phyloP scores from a whole-genome alignment of 2,113 vertebrate genomes.

The Muscicapa adusta region DNA sequence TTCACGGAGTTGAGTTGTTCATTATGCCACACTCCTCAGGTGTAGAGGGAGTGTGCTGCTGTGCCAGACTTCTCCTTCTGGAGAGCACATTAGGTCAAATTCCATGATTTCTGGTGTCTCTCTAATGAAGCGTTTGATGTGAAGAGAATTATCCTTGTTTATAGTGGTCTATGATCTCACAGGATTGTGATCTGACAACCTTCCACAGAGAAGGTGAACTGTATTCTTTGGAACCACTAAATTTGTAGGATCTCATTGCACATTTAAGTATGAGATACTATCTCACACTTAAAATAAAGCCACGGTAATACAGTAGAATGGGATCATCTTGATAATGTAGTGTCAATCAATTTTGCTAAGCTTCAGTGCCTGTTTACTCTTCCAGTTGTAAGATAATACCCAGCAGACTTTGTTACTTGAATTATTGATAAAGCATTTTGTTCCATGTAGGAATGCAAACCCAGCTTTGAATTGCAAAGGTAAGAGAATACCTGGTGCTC shows the following conservation, averaged over 20 bases:
- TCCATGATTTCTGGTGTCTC: neutral
- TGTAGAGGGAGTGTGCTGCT: neutral
- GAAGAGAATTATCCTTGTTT: neutral
- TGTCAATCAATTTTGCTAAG: slow-evolving; percentile 36
- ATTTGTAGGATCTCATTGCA: neutral
- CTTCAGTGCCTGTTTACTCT: slow-evolving; percentile 51
- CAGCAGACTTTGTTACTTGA: slow-evolving; percentile 44
- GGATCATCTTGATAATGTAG: neutral
- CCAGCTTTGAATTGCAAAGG: neutral
- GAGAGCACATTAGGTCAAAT: neutral
- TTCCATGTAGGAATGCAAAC: slow-evolving; percentile 45
- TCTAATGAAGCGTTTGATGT: neutral
- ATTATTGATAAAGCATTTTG: slow-evolving; percentile 73
- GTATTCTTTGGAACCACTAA: neutral
- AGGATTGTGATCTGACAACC: neutral
- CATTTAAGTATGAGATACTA: neutral
- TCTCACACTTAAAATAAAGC: neutral
- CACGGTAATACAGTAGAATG: neutral
- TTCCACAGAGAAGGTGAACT: neutral
- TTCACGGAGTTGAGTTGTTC: neutral
- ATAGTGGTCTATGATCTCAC: neutral
- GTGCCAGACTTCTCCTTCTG: neutral
- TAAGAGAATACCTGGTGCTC: neutral
- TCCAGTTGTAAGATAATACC: slow-evolving; percentile 52
- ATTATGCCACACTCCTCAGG: neutral